Conservation (phyloP, 2,113 vertebrate genomes). For the Microcebus griseorufus region DNA sequence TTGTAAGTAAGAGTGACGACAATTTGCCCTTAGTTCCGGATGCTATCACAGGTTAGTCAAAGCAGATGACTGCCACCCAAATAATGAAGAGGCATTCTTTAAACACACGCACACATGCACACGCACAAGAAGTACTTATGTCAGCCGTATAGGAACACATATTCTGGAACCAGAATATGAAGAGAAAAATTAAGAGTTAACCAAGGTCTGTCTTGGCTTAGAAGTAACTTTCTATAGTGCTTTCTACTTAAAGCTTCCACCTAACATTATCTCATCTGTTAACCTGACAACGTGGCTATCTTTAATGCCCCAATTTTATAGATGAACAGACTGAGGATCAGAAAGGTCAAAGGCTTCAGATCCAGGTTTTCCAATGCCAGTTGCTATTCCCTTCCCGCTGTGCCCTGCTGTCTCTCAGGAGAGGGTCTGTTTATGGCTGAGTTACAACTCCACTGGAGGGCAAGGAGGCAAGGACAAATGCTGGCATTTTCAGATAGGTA, state of each 20-base stretch:
- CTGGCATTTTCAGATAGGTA: slow-evolving; percentile 64
- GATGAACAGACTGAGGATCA: slow-evolving; percentile 7
- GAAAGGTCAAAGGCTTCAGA: slow-evolving; percentile 8
- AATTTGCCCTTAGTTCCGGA: background rate
- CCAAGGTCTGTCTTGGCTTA: background rate
- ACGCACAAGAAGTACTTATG: background rate
- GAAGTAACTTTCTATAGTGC: background rate
- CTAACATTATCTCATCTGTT: background rate
- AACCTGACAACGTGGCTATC: background rate
- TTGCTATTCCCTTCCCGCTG: background rate
- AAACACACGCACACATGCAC: background rate
- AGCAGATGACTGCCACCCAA: background rate
- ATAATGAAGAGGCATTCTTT: background rate
- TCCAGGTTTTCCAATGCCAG: background rate
- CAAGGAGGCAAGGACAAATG: slow-evolving; percentile 50
- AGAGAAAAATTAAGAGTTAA: background rate
- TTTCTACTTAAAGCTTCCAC: background rate
- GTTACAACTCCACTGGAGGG: slow-evolving; percentile 31
- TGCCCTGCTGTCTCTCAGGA: slow-evolving; percentile 31
- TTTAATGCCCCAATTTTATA: background rate
- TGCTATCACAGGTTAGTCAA: background rate
- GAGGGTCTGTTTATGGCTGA: slow-evolving; percentile 54
- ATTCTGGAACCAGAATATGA: background rate
- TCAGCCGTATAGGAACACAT: background rate
- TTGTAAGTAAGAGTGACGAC: background rate